Conservation (phyloP, 2,888 invertebrate genomes). For the Siphonodentalium dalli region DNA sequence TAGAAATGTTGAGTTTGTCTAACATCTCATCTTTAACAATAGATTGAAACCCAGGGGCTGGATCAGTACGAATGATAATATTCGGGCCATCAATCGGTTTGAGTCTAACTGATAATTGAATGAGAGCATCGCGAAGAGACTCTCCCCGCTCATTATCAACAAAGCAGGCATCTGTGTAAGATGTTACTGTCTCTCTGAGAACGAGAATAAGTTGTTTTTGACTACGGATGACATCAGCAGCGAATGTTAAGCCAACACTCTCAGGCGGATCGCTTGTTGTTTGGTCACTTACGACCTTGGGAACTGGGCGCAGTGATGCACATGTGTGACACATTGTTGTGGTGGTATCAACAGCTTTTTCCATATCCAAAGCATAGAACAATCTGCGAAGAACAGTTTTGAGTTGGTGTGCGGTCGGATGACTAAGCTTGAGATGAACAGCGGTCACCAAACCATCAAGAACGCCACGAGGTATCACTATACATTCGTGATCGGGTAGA, state of each 20-base stretch:
- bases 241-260: conserved; percentile 22
- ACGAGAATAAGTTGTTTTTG: conserved; percentile 26
- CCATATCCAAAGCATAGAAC: conserved; percentile 33
- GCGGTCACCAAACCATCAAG: too few relatives aligned
- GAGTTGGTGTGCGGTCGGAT: conserved; percentile 24
- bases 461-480: too few relatives aligned
- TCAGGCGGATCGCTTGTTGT: conserved; percentile 20
- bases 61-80: conserved; percentile 32
- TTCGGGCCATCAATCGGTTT: conserved; percentile 29
- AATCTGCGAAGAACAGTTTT: conserved; percentile 13
- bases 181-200: conserved; percentile 29
- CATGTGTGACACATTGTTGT: conserved; percentile 5
- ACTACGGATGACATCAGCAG: conserved; percentile 30
- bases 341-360: conserved; percentile 21
- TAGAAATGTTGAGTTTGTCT: conserved; percentile 9
- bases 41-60: conserved; percentile 30
- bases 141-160: conserved; percentile 19
- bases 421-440: too few relatives aligned
- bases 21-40: conserved; percentile 25
- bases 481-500: too few relatives aligned
- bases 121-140: conserved; percentile 21
- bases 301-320: background rate
- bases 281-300: conserved; percentile 8
- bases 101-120: conserved; percentile 18
- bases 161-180: conserved; percentile 23